A percentile compares a stretch with the other conserved stretches of the same genome.
Evolutionary conservation across 2,888 invertebrate genomes (phyloP).

Genomic region (Agrotis ipsilon): DNA sequence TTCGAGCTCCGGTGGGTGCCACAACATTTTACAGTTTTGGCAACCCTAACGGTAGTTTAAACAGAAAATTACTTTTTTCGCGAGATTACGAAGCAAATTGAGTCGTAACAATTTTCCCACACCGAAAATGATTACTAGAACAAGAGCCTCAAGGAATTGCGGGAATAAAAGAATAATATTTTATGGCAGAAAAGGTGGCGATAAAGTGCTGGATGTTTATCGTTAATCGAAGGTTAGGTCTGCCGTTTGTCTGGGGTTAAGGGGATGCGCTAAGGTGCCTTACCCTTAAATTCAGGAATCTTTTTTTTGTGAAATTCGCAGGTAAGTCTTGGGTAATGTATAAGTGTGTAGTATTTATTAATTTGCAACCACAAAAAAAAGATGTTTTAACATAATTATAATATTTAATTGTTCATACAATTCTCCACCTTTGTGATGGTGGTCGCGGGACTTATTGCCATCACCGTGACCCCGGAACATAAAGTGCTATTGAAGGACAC

Average conservation of each 20-base stretch:
- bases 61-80: constrained; percentile 60
- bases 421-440: background rate
- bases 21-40: constrained; percentile 26
- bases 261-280: background rate
- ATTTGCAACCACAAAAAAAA: background rate
- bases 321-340: background rate
- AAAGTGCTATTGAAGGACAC: too few relatives aligned
- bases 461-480: too few relatives aligned
- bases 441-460: too few relatives aligned
- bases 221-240: constrained; percentile 38
- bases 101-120: constrained; percentile 51
- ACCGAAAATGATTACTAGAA: constrained; percentile 56
- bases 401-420: background rate
- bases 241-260: constrained; percentile 15
- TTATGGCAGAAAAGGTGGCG: constrained; percentile 12
- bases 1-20: constrained; percentile 10
- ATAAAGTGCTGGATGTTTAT: constrained; percentile 40
- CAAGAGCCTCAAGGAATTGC: constrained; percentile 54
- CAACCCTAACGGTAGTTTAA: constrained; percentile 55
- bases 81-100: constrained; percentile 61
- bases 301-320: background rate
- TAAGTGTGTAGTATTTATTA: too few relatives aligned
- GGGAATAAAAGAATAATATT: constrained; percentile 50
- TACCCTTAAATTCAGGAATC: background rate
- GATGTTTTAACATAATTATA: background rate